Base-by-base conservation (phyloP, 2,797 vertebrate genomes). In the Kryptolebias ocellatus region DNA sequence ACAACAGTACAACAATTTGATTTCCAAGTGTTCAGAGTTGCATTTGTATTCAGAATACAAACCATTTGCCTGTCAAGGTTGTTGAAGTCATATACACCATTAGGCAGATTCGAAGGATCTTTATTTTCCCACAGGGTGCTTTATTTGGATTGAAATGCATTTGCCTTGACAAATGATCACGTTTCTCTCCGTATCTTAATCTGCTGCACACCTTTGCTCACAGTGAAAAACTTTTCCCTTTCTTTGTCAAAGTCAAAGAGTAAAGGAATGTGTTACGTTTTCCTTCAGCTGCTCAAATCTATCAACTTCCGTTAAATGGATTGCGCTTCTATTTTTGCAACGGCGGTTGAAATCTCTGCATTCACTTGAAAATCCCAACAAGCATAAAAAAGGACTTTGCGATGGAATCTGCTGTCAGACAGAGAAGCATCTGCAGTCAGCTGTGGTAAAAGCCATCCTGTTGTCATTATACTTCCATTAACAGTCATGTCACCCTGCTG, bases 391-490 rank as follows among this genome's bases (percentile, higher is more conserved):
- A 78, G 72, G 58, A 58, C 31, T 64, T 20, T 57, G 55, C 44
- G 73, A 42, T 52, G 58, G 27, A 57, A 64, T 70, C 55, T n/a
- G 63, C 59, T 78, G 72, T 77, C 76, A 78, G 77, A 53, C 59
- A 2, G 74, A 53, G 58, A 74, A 37, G 64, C 78, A 58, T 27
- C 2, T 4, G 72, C 79, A 72, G 66, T 83, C 71, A 47, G 44
- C 76, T 75, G 80, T 81, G 67, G 46, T 56, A 42, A 60, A 45
- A 82, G 67, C 81, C 83, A 59, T 82, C 83, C 64, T 80, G 85
- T 78, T 80, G 80, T 80, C 82, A 79, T 89, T 80, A 85, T 73
- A 72, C 79, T 74, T 85, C 78, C 84, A 88, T 87, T 86, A 89
- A 83, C 72, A 72, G 72, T 71, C 84, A 62, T 74, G 56, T 83